Evolutionary conservation across 2,888 invertebrate species (phyloP).

Genomic region (Spialia ferax): DNA sequence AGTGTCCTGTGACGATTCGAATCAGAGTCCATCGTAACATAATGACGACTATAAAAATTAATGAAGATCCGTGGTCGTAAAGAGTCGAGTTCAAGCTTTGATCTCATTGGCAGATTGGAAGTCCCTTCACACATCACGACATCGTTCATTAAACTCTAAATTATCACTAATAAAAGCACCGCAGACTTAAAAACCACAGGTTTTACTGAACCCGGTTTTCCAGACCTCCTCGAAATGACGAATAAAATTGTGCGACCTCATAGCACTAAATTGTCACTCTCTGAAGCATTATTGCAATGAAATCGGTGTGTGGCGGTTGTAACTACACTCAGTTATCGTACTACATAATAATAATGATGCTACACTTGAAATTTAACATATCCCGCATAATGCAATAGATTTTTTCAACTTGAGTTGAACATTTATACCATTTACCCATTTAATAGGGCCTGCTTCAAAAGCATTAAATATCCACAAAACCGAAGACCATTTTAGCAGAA

Average conservation of each 20-base stretch:
- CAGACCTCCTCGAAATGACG: background rate
- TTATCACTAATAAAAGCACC: conserved; percentile 41
- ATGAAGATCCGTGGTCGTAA: conserved; percentile 49
- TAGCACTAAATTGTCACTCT: background rate
- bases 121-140: conserved; percentile 45
- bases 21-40: conserved; percentile 43
- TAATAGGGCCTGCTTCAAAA: background rate
- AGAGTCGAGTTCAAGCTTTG: conserved; percentile 47
- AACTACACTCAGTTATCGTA: too few species aligned
- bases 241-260: background rate
- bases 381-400: too few species aligned
- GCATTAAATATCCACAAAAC: background rate
- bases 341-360: too few species aligned
- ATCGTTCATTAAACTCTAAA: conserved; percentile 45
- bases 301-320: too few species aligned
- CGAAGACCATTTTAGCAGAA: background rate
- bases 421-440: too few species aligned
- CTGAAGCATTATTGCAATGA: background rate
- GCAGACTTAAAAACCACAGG: conserved; percentile 28
- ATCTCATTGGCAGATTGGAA: conserved; percentile 48
- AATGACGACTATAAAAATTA: conserved; percentile 51
- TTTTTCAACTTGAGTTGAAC: too few species aligned
- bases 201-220: background rate
- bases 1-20: conserved; percentile 46
- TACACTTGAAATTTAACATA: too few species aligned